Base-by-base conservation (phyloP, 2,113 vertebrate species). In the Pitta sordida region DNA sequence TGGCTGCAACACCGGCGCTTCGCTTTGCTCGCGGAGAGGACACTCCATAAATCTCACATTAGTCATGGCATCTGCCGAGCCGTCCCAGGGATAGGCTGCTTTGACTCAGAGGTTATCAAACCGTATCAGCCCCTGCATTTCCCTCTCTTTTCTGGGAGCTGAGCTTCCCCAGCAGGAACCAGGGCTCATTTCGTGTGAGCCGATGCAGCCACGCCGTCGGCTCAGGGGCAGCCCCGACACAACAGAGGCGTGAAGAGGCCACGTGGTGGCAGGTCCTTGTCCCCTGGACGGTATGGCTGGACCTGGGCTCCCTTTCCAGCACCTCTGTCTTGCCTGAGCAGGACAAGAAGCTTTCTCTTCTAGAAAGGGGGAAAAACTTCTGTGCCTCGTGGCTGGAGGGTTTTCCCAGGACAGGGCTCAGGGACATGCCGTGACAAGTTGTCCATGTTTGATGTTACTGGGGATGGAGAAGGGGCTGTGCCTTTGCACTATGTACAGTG, bases 11-110 rank as follows among this genome's bases (percentile, higher is more conserved):
- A 34, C 87, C 30, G 17, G 91, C 53, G 41, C 93, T 91, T 32
- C n/a, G 44, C 93, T 96, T 90, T 88, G 76, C 91, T 86, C 63
- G 95, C 37, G 2, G 85, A 90, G 96, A 88, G 92, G 88, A 88
- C 95, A 96, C 93, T 95, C 90, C 92, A 96, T 96, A 95, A 96
- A 96, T 96, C 93, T 95, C 53, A 77, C 95, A 95, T 96, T 96
- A 96, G 95, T 90, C 93, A 95, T 94, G 93, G 93, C 53, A 91
- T 62, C 85, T 93, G 96, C 46, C 1, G 8, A 86, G 85, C 80
- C 67, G 58, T 90, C 69, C 67, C 92, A 77, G 83, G 92, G 92
- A 91, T 58, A 85, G 96, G 92, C 92, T 90, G 93, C 93, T 77
- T 86, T 88, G 92, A 81, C 95, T 96, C 93, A 85, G 93, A 91